Percentiles rank a stretch among this genome's conserved stretches.
These are phyloP conservation scores for Anoura caudifer DNA, from an alignment of 2,113 vertebrate species.

Conservation along the genomic window DNA sequence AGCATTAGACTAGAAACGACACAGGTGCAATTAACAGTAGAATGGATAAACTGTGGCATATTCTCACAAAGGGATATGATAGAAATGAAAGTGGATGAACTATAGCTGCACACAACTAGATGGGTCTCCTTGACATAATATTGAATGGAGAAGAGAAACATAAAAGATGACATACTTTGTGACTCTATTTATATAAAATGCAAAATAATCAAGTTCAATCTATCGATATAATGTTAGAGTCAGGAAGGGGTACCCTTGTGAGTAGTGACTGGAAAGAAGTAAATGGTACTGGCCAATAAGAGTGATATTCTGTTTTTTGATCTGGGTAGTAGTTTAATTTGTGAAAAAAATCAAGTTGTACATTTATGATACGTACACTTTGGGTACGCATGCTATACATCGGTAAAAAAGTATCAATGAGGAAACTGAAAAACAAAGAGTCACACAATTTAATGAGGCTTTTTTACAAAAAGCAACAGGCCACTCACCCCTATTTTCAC, in stretches of 20 bases:
- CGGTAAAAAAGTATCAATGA: not conserved
- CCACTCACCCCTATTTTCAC: not conserved
- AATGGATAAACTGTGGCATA: not conserved
- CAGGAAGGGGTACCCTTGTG: not conserved
- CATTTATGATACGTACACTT: not conserved
- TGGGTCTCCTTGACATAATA: not conserved
- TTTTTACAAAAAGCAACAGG: not conserved
- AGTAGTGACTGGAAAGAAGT: not conserved
- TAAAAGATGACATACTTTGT: not conserved
- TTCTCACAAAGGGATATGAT: not conserved
- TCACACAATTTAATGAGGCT: not conserved
- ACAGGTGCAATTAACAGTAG: not conserved
- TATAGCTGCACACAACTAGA: not conserved
- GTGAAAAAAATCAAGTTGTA: not conserved
- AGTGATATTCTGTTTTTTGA: not conserved
- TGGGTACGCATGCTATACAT: not conserved
- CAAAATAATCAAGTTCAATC: not conserved
- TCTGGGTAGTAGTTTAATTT: not conserved
- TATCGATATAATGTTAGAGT: not conserved
- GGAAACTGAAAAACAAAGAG: not conserved
- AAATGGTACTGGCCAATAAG: not conserved
- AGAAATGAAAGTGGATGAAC: not conserved
- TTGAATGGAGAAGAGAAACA: not conserved
- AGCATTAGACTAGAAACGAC: not conserved
- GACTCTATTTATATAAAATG: not conserved